Evolutionary conservation across 2,113 vertebrate genomes (phyloP), one percentile per base, ranked within the genome.

Genomic region (Propithecus coquereli): DNA sequence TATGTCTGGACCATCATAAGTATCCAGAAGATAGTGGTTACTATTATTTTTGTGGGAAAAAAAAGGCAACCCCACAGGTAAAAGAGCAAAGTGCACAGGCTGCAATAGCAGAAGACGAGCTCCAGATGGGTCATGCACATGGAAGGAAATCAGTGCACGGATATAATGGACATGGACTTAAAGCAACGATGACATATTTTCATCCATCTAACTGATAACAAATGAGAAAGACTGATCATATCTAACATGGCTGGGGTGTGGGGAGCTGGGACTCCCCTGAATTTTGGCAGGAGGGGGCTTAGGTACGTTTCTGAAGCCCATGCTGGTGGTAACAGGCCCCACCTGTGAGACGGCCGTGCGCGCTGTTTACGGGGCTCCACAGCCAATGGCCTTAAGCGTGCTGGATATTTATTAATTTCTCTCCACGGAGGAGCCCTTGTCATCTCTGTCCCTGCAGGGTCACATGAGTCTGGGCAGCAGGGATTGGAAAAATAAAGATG

Each of bases 321-420:
- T 32, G 2, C 8, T 47, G 37, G 14, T 10, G 3, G 43, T 17
- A 2, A 6, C n/a, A 7, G 18, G 18, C 10, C 11, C 80, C 45
- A 6, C n/a, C 63, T 13, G 3, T 1, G 9, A 32, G 68, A 22
- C 0, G 7, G n/a, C 7, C 22, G 0, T 0, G n/a, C 14, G 0
- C 6, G 14, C 30, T 2, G 23, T 27, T 16, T 6, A 0, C 0
- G 10, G 43, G 22, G 6, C 1, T 23, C 34, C 1, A 0, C 0
- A 5, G 32, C 5, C 17, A 70, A 11, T 3, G 9, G 5, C 34
- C 0, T 2, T 16, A 37, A 22, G 43, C 0, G 6, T 52, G 54
- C 6, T 87, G 54, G 13, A 2, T n/a, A 1, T 20, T 87, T n/a
- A 18, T 4, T 25, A 27, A 22, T 8, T 32, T 22, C 18, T 25